Conservation (phyloP, 2,113 vertebrate species). For the Pomatorhinus ruficollis region DNA sequence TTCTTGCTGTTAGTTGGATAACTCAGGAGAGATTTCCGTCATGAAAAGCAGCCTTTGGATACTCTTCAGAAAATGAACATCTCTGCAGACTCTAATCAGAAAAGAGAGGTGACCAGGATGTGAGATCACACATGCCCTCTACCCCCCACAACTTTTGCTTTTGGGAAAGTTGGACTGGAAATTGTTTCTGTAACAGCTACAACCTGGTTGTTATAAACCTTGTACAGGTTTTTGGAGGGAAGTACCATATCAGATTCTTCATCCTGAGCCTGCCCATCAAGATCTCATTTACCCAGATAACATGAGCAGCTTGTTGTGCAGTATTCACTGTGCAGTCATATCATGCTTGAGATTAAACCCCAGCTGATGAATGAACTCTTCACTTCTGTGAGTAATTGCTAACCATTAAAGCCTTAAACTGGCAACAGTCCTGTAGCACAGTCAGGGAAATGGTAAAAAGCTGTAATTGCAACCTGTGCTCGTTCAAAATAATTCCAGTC, state of each 20-base stretch:
- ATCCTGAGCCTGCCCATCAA: background rate
- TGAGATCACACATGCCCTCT: background rate
- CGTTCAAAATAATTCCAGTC: background rate
- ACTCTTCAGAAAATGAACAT: background rate
- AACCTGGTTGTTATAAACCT: background rate
- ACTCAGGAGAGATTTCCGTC: background rate
- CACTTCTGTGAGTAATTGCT: constrained; percentile 30
- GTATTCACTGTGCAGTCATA: background rate
- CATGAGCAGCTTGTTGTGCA: background rate
- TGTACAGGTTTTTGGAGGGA: background rate
- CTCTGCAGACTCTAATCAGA: background rate
- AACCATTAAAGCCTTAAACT: constrained; percentile 34
- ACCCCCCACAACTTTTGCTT: background rate
- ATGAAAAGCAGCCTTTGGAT: background rate
- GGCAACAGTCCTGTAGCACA: background rate
- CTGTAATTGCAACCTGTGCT: constrained; percentile 12
- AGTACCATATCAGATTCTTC: background rate
- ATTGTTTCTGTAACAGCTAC: background rate
- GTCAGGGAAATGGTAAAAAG: background rate
- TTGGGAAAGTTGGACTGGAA: background rate
- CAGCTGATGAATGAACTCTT: constrained; percentile 56
- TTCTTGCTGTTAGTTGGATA: background rate
- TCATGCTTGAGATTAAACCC: constrained; percentile 35
- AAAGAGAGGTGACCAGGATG: background rate
- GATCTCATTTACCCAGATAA: background rate